Percentiles rank a stretch among this genome's conserved stretches.
Evolutionary conservation across 2,888 invertebrate species (phyloP).

Genomic region (Drosophila atroscutellata): DNA sequence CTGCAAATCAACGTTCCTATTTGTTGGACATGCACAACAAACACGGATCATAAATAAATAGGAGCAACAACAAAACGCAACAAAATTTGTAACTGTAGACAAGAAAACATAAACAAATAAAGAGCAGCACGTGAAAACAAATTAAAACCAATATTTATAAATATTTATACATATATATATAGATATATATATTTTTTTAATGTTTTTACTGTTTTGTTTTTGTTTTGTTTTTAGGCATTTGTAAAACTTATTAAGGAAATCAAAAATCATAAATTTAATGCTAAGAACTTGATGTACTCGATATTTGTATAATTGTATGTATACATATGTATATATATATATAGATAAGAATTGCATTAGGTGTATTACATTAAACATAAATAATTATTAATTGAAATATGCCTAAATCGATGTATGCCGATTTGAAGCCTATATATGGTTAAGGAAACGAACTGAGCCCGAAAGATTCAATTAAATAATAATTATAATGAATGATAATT

Average conservation of each 20-base stretch:
- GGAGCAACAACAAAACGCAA: slow-evolving; percentile 49
- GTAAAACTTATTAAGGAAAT: slow-evolving; percentile 75
- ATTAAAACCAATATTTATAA: slow-evolving; percentile 67
- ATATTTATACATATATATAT: slow-evolving; percentile 69
- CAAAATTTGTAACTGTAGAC: slow-evolving; percentile 35
- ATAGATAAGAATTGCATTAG: slow-evolving; percentile 46
- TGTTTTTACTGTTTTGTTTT: slow-evolving; percentile 25
- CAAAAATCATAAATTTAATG: slow-evolving; percentile 58
- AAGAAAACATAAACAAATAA: slow-evolving; percentile 37
- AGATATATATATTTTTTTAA: slow-evolving; percentile 42
- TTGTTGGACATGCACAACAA: slow-evolving; percentile 57
- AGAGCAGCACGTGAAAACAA: slow-evolving; percentile 51
- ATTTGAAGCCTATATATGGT: slow-evolving; percentile 29
- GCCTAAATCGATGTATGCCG: slow-evolving; percentile 29
- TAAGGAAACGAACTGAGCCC: slow-evolving; percentile 51
- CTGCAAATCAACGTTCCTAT: slow-evolving; percentile 38
- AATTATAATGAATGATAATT: slow-evolving; percentile 20
- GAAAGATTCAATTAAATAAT: slow-evolving; percentile 22
- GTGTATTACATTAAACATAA: slow-evolving; percentile 57
- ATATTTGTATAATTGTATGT: slow-evolving; percentile 30
- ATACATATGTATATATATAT: slow-evolving; percentile 45
- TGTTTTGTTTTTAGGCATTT: slow-evolving; percentile 31
- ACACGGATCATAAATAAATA: slow-evolving; percentile 25
- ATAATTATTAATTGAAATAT: slow-evolving; percentile 48
- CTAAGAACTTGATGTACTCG: slow-evolving; percentile 29